These are phyloP conservation scores for Pseudocheirus occidentalis DNA, from an alignment of 2,797 vertebrate genomes.

Conservation along the genomic window DNA sequence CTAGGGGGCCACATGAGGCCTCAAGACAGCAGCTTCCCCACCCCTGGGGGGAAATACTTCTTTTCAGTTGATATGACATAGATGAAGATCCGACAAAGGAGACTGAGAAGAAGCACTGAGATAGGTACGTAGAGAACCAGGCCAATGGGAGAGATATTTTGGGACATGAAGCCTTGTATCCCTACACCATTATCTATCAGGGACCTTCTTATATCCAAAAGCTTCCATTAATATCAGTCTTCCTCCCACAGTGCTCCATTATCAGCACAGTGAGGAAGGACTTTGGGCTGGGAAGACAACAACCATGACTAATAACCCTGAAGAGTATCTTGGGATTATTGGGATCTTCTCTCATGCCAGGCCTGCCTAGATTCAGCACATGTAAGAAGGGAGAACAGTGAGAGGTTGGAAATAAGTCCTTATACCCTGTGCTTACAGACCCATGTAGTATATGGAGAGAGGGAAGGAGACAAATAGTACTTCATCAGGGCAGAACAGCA, in stretches of 20 bases:
- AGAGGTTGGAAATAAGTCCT: neutral
- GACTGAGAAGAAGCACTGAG: neutral
- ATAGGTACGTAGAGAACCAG: neutral
- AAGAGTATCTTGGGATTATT: neutral
- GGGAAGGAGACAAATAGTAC: neutral
- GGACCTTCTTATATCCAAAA: neutral
- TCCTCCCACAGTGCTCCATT: neutral
- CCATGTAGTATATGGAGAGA: neutral
- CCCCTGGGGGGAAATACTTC: neutral
- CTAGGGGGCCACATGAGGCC: no score
- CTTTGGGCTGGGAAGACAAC: neutral
- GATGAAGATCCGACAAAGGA: neutral
- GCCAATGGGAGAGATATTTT: neutral
- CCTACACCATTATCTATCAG: neutral
- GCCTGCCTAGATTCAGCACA: neutral
- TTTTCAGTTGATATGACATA: neutral
- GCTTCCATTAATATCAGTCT: neutral
- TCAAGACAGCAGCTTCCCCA: no score
- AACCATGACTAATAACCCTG: neutral
- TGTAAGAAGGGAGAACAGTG: neutral
- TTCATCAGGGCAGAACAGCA: neutral
- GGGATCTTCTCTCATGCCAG: neutral
- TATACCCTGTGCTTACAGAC: neutral
- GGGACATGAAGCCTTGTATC: neutral
- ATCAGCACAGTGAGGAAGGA: neutral